phyloP scores from a whole-genome alignment of 2,888 invertebrate species.

The Penaeus monodon region DNA sequence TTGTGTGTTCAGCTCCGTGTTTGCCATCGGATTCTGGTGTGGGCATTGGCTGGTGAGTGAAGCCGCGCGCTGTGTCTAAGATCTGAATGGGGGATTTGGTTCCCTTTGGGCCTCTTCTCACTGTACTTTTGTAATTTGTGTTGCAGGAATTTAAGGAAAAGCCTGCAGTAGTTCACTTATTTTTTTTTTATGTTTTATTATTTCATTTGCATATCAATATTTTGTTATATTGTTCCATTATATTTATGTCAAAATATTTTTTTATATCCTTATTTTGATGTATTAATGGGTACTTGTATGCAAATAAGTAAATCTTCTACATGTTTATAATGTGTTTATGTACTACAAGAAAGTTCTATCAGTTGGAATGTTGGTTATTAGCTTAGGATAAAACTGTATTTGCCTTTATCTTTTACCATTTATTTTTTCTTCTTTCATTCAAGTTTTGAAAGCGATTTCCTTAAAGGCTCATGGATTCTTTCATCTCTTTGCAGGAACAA shows the following conservation, averaged over 20 bases:
- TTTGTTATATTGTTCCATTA: too few relatives aligned
- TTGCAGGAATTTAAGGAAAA: neutral
- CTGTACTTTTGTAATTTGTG: too few relatives aligned
- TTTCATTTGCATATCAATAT: neutral
- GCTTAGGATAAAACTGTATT: neutral
- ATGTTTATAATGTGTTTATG: neutral
- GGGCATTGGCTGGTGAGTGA: constrained; percentile 59
- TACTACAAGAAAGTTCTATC: neutral
- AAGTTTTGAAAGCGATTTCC: neutral
- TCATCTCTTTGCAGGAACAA: constrained; percentile 43
- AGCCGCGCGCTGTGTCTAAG: too few relatives aligned
- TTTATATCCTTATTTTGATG: too few relatives aligned
- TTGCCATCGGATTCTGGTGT: constrained; percentile 52
- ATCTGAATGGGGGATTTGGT: neutral
- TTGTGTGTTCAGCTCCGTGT: constrained; percentile 43
- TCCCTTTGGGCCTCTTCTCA: neutral
- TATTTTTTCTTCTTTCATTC: neutral
- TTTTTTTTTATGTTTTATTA: neutral
- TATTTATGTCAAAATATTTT: too few relatives aligned
- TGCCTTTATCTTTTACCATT: neutral
- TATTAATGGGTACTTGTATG: too few relatives aligned
- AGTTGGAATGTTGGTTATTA: neutral
- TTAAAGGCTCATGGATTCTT: neutral
- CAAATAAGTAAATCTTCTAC: too few relatives aligned
- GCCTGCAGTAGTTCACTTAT: neutral